A percentile compares a stretch with the other conserved stretches of the same genome.
Evolutionary conservation across 1,140 invertebrate species (phyloP).

Genomic region (Brachionus manjavacas): DNA sequence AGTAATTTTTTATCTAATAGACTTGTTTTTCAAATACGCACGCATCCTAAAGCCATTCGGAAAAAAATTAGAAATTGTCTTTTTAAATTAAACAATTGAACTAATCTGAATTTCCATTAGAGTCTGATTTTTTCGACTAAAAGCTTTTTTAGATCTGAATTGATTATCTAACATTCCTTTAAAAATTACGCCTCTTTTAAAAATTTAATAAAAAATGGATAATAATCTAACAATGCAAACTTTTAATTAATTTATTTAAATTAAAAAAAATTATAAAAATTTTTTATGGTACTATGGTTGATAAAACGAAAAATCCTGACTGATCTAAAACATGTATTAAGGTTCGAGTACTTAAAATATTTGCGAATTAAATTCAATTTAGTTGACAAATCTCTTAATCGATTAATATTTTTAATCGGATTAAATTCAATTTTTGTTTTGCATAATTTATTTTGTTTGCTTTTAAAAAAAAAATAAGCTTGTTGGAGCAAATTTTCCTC

Average conservation of each 20-base stretch:
- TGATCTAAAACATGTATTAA: background rate
- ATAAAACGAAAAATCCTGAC: background rate
- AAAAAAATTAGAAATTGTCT: background rate
- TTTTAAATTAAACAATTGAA: background rate
- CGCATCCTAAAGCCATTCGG: background rate
- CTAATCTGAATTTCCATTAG: background rate
- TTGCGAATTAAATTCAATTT: background rate
- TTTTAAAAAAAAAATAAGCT: background rate
- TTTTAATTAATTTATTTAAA: background rate
- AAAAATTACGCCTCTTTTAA: background rate
- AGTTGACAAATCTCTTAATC: background rate
- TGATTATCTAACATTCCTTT: background rate
- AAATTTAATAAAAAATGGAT: background rate
- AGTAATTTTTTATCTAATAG: background rate
- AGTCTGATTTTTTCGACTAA: background rate
- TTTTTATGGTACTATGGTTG: background rate
- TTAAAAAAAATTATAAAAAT: background rate
- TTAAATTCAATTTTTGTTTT: background rate
- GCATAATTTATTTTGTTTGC: background rate
- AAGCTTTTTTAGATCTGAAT: background rate
- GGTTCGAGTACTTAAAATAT: background rate
- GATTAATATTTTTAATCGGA: constrained; percentile 6
- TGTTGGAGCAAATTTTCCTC: background rate
- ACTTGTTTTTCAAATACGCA: background rate
- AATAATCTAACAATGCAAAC: background rate